A percentile compares a stretch with the other conserved stretches of the same genome.
These are phyloP conservation scores for Proteles cristata DNA, from an alignment of 2,113 vertebrate genomes.

Conservation along the genomic window DNA sequence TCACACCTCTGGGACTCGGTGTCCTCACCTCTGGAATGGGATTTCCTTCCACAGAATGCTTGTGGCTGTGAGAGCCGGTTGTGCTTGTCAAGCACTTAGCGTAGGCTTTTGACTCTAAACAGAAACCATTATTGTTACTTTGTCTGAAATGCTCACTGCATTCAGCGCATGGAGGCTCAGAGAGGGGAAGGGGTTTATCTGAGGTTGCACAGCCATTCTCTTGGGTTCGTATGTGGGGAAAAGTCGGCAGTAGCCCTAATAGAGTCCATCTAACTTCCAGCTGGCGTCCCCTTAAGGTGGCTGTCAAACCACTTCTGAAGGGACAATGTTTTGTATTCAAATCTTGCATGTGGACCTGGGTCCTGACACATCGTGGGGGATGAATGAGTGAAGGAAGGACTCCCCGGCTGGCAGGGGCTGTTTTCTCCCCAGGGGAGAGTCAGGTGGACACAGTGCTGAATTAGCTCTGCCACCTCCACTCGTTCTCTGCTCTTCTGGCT, in stretches of 20 bases:
- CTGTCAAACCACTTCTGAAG: not conserved
- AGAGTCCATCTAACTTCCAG: not conserved
- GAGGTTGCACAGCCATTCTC: not conserved
- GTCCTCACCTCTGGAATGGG: not conserved
- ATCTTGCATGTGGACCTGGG: not conserved
- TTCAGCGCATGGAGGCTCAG: not conserved
- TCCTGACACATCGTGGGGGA: not conserved
- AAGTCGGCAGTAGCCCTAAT: not conserved
- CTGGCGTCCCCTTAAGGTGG: not conserved
- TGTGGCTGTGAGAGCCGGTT: not conserved
- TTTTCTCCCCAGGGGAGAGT: not conserved
- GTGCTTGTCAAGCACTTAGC: not conserved
- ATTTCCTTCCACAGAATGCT: not conserved
- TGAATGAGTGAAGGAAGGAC: not conserved
- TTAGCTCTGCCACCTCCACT: not conserved
- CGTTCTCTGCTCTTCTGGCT: too few relatives aligned
- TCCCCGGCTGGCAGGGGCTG: not conserved
- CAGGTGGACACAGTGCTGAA: not conserved
- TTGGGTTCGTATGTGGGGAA: accelerated
- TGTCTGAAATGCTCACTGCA: not conserved
- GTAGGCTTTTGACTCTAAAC: not conserved
- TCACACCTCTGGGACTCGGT: not conserved
- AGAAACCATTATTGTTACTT: not conserved
- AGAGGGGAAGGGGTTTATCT: not conserved
- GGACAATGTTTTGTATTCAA: not conserved